These are phyloP conservation scores for Aulostomus chinensis DNA, from an alignment of 2,797 vertebrate genomes.

Conservation along the genomic window DNA sequence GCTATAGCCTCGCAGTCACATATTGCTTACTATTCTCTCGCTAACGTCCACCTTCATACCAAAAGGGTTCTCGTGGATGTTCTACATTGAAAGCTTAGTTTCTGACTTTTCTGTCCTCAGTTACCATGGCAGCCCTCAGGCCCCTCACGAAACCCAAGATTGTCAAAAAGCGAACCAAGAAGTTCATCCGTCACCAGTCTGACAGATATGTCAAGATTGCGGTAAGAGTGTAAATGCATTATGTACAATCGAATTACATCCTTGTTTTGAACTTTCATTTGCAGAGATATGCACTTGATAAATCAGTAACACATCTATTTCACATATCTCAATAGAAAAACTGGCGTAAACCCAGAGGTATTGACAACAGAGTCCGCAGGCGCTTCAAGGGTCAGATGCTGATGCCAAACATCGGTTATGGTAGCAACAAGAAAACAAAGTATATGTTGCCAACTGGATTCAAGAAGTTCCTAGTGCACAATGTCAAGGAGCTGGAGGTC, in stretches of 20 bases:
- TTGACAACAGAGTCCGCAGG: slow-evolving; percentile 96
- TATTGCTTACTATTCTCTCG: no score
- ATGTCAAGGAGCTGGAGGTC: slow-evolving; percentile 95
- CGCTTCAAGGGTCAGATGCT: slow-evolving; percentile 98
- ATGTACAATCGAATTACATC: accelerated
- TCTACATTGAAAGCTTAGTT: background rate
- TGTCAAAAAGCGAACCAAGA: slow-evolving; percentile 97
- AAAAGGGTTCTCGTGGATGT: no score
- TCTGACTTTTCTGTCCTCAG: slow-evolving; percentile 53
- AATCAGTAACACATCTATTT: background rate
- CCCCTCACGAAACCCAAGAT: slow-evolving; percentile 94
- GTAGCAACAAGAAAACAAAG: slow-evolving; percentile 98
- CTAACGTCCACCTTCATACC: no score
- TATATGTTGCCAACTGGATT: slow-evolving; percentile 96
- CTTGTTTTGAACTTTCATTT: background rate
- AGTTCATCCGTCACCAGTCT: slow-evolving; percentile 98
- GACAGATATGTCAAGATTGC: slow-evolving; percentile 98
- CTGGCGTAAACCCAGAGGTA: slow-evolving; percentile 98
- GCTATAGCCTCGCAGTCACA: no score
- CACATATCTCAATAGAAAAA: slow-evolving; percentile 81
- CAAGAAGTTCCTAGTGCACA: slow-evolving; percentile 96
- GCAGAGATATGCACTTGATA: no score
- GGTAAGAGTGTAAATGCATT: slow-evolving; percentile 65
- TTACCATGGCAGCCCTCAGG: slow-evolving; percentile 90
- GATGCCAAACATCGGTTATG: slow-evolving; percentile 99